Conservation (phyloP, 2,888 invertebrate species). For the Parnassius smintheus region DNA sequence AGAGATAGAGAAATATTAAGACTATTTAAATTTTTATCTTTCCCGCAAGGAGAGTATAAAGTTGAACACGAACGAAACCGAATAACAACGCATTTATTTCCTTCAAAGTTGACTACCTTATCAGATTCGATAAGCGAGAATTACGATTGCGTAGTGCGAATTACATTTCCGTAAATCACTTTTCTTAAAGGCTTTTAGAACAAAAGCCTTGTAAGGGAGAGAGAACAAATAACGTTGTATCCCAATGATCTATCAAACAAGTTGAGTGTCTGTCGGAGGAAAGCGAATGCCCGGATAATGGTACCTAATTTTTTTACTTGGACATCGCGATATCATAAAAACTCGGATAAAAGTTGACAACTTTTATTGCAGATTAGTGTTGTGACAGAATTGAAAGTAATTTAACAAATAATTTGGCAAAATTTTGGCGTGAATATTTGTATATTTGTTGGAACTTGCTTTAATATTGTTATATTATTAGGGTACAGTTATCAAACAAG, state of each 20-base stretch:
- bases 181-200: slow-evolving; percentile 35
- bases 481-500: no score
- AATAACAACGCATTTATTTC: slow-evolving; percentile 25
- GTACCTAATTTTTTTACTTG: slow-evolving; percentile 18
- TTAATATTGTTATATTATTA: no score
- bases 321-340: slow-evolving; percentile 21
- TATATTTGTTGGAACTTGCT: no score
- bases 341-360: slow-evolving; percentile 20
- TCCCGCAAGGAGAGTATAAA: background rate
- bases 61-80: slow-evolving; percentile 17
- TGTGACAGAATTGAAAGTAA: no score
- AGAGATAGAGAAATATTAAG: no score
- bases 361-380: no score
- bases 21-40: no score
- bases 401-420: no score
- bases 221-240: slow-evolving; percentile 39
- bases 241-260: slow-evolving; percentile 40
- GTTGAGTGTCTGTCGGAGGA: slow-evolving; percentile 31
- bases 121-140: slow-evolving; percentile 26
- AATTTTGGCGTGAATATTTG: no score
- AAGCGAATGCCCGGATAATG: slow-evolving; percentile 21
- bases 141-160: slow-evolving; percentile 28
- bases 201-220: slow-evolving; percentile 33
- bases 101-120: slow-evolving; percentile 19
- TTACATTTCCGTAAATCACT: slow-evolving; percentile 37